Base-by-base conservation (phyloP, 2,797 vertebrate species). In the Avahi laniger region DNA sequence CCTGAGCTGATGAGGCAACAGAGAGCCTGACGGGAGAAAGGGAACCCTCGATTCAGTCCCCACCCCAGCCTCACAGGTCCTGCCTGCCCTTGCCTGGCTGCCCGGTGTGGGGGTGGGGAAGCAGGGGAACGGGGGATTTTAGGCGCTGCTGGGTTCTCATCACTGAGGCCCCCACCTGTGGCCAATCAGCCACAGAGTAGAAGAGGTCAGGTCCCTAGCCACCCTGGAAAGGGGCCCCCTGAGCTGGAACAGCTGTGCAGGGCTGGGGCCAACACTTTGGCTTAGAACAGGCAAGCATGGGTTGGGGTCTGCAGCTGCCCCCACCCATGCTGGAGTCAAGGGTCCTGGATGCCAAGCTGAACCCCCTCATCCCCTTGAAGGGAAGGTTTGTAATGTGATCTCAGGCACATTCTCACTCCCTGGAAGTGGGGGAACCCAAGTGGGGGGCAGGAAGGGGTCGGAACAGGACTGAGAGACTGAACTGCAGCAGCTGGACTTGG, bases 281-380 rank as follows among this genome's bases (percentile, higher is more conserved):
- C 91, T 92, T 93, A n/a, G 54, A 81, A 41, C 72, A 94, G 90
- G 81, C 87, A 97, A 97, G 90, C 91, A 86, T 85, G 85, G 63
- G 90, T 97, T 96, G 94, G 97, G 97, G 97, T 97, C 97, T 95
- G 89, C 97, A 97, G 97, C 96, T 97, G 92, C 97, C 97, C 97
- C 95, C 96, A 96, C 91, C 97, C 96, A 91, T 91, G 88, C 46
- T 97, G 52, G 76, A 97, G 96, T 95, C 96, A 97, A 97, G 97
- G 96, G 95, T 98, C 93, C 91, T 38, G 48, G 84, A 96, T 76
- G 75, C 82, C 79, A 91, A 84, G 89, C 86, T 61, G 82, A 92
- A 96, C n/a, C 12, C 57, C 67, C 70, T 63, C 59, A 20, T 7
- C 84, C 87, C 46, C 46, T 93, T n/a, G 52, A n/a, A 93, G 69